phyloP scores from a whole-genome alignment of 2,888 invertebrate genomes.

The Scaptomyza parva region DNA sequence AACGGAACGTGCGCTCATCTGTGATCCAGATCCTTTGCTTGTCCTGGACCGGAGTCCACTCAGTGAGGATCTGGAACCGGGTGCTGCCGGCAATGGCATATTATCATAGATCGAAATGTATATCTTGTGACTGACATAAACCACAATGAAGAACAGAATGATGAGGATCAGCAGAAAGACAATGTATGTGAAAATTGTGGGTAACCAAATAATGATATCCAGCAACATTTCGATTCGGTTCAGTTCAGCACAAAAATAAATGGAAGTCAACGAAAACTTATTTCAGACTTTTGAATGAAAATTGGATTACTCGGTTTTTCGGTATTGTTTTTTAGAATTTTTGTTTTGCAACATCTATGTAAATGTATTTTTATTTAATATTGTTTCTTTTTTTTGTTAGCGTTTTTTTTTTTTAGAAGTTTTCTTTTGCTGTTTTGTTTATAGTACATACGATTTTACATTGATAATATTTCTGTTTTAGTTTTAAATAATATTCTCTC shows the following conservation, averaged over 20 bases:
- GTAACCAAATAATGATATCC: constrained; percentile 82
- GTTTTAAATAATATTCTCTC: constrained; percentile 55
- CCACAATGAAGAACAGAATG: constrained; percentile 82
- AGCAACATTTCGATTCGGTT: constrained; percentile 72
- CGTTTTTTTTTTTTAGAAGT: constrained; percentile 37
- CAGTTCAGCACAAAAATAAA: not conserved
- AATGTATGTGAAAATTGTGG: constrained; percentile 83
- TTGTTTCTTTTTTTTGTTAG: constrained; percentile 14
- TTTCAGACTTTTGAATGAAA: too few species aligned
- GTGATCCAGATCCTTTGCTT: constrained; percentile 14
- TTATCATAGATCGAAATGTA: constrained; percentile 82
- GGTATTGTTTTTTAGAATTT: not conserved
- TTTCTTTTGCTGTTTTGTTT: constrained; percentile 51
- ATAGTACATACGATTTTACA: constrained; percentile 76
- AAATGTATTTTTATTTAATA: constrained; percentile 73
- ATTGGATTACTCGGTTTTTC: not conserved
- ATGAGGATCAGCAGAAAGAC: constrained; percentile 80
- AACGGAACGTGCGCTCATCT: constrained; percentile 54
- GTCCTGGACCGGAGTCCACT: not conserved
- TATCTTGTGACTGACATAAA: constrained; percentile 83
- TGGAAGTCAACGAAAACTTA: not conserved
- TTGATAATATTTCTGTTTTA: constrained; percentile 70
- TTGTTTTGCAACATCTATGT: constrained; percentile 75
- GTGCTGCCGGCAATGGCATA: constrained; percentile 68
- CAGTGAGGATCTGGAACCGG: constrained; percentile 34